A percentile compares a stretch with the other conserved stretches of the same genome.
phyloP scores from a whole-genome alignment of 1,140 invertebrate species.

The Zaprionus tsacasi region DNA sequence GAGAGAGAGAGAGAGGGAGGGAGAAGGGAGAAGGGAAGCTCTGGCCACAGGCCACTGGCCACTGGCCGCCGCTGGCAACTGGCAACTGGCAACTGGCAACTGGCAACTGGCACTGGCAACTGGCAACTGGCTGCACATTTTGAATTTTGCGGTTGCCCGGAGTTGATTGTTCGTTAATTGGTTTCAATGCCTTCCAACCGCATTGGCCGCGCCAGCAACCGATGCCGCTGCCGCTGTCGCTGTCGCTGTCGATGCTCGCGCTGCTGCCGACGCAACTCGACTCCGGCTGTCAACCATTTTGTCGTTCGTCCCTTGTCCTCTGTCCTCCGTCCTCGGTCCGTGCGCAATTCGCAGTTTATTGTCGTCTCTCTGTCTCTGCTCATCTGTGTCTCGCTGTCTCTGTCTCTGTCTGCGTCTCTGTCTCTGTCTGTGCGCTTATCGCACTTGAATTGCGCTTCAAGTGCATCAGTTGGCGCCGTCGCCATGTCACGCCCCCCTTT shows the following conservation, averaged over 20 bases:
- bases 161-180: conserved; percentile 79
- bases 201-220: conserved; percentile 39
- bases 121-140: conserved; percentile 56
- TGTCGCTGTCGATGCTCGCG: too few species aligned
- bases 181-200: conserved; percentile 74
- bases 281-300: conserved; percentile 45
- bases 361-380: neutral
- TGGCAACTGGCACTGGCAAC: conserved; percentile 25
- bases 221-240: neutral
- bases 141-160: conserved; percentile 75
- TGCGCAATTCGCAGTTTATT: neutral
- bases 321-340: neutral
- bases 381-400: neutral
- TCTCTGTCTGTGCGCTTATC: conserved; percentile 28
- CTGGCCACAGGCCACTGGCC: conserved; percentile 9
- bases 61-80: conserved; percentile 13
- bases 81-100: conserved; percentile 6
- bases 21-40: neutral
- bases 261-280: neutral
- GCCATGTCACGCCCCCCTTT: neutral
- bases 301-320: too few species aligned
- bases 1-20: neutral
- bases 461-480: conserved; percentile 43
- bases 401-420: too few species aligned
- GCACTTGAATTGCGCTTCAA: conserved; percentile 55